Base-by-base conservation (phyloP, 2,113 vertebrate genomes). In the Oncorhynchus mykiss region DNA sequence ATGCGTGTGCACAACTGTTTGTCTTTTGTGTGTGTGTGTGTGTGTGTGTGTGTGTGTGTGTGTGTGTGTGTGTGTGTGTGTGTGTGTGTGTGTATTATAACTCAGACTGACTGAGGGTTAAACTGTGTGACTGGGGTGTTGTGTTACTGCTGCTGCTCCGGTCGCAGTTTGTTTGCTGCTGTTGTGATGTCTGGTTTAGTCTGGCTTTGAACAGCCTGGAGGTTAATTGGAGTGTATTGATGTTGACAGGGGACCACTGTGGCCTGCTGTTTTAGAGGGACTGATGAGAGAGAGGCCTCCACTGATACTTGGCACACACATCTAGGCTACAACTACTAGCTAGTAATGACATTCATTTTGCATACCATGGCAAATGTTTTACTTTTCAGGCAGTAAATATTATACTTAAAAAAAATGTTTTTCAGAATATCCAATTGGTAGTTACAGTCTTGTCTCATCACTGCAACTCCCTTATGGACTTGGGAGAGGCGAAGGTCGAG, bases 271-370 rank as follows among this genome's bases (percentile, higher is more conserved):
- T 84, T 79, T 82, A 78, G 14, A 68, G 5, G 13, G 20, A 64
- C 80, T 79, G 82, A 80, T 87, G 80, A 78, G 75, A 73, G 77
- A 78, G 77, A 78, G 71, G 79, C 65, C 75, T 86, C 85, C 84
- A 77, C 73, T 74, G 49, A 82, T 77, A 45, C 79, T 84, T 79
- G 74, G 78, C 78, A 77, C 67, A 76, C 74, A 81, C 80, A 71
- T 39, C 67, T 77, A 80, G 68, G 81, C 73, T 69, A 76, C 66
- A 80, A 73, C 70, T 39, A 39, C 39, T 9, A 48, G 84, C 73
- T 76, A 65, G 81, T 83, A 85, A 84, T 87, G 72, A 73, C 78
- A 62, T 84, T 86, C 77, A 79, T 85, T 73, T 73, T 85, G 74
- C 77, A 73, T 48, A 78, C 78, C 79, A 49, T 59, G 68, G 64